These are phyloP conservation scores for Mobula birostris DNA, from an alignment of 2,113 vertebrate species.

Conservation along the genomic window DNA sequence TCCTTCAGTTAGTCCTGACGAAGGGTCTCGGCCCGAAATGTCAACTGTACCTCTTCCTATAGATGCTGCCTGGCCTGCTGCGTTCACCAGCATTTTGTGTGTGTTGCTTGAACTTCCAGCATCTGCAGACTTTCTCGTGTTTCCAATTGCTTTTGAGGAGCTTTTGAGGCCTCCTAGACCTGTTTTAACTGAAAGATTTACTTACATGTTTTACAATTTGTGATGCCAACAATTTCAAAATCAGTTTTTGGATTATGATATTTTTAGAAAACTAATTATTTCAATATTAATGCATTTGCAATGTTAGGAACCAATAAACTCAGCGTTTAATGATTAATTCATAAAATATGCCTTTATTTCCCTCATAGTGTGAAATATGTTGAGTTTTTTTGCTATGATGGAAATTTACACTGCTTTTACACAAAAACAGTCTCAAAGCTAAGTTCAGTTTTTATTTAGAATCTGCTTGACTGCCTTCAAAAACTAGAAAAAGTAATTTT, in stretches of 20 bases:
- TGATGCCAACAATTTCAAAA: neutral
- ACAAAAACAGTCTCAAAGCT: neutral
- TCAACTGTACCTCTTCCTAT: no score
- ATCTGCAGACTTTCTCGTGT: no score
- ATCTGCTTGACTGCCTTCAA: neutral
- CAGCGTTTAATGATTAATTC: neutral
- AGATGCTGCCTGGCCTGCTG: no score
- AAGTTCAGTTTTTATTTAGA: neutral
- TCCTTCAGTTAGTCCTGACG: no score
- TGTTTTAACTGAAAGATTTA: neutral
- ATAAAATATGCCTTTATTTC: neutral
- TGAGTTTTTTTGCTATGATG: neutral
- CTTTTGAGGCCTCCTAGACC: no score
- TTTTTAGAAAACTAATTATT: neutral
- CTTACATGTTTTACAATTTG: neutral
- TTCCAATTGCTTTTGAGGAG: no score
- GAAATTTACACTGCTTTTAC: neutral
- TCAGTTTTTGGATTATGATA: neutral
- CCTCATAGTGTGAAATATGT: neutral
- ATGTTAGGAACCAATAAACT: neutral
- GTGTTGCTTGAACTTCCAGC: no score
- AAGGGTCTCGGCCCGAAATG: no score
- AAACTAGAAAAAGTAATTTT: neutral
- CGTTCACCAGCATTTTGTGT: no score
- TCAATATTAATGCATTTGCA: neutral